These are phyloP conservation scores for Gadus macrocephalus DNA, from an alignment of 2,113 vertebrate species.

Conservation along the genomic window DNA sequence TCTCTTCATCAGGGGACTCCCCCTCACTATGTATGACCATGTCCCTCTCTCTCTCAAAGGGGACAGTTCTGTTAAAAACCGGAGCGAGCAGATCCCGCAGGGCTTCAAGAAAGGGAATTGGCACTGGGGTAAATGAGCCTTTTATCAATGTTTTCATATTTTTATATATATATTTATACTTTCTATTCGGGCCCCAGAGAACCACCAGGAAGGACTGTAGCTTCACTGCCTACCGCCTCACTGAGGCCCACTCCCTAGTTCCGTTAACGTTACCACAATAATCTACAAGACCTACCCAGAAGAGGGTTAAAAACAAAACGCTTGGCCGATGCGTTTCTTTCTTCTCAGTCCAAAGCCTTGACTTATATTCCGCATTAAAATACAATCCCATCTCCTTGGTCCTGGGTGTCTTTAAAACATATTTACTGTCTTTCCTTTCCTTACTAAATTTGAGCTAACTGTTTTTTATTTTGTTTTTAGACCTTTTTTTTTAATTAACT, in stretches of 20 bases:
- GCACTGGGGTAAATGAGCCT: constrained; percentile 80
- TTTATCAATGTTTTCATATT: constrained; percentile 58
- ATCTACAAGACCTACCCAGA: background rate
- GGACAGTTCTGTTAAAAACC: constrained; percentile 80
- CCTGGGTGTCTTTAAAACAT: constrained; percentile 52
- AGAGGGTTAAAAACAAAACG: constrained; percentile 6
- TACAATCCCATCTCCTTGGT: constrained; percentile 58
- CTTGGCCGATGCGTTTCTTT: constrained; percentile 4
- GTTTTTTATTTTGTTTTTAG: constrained; percentile 6
- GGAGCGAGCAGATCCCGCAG: constrained; percentile 77
- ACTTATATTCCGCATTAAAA: constrained; percentile 52
- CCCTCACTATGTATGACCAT: constrained; percentile 60
- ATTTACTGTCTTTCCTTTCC: constrained; percentile 33
- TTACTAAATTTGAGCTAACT: constrained; percentile 19
- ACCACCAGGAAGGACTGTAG: constrained; percentile 44
- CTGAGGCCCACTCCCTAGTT: too few species aligned
- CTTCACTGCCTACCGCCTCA: too few species aligned
- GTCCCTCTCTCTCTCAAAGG: constrained; percentile 77
- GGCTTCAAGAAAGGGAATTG: constrained; percentile 82
- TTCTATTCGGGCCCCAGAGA: constrained; percentile 55
- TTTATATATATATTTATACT: constrained; percentile 38
- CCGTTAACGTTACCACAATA: background rate
- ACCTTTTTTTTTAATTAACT: constrained; percentile 8
- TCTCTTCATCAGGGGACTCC: too few species aligned
- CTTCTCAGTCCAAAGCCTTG: too few species aligned